Evolutionary conservation across 92 coral and sea anemone species (phyloP), one percentile per base, ranked within the genome.

Genomic region (Phenganax marumi): DNA sequence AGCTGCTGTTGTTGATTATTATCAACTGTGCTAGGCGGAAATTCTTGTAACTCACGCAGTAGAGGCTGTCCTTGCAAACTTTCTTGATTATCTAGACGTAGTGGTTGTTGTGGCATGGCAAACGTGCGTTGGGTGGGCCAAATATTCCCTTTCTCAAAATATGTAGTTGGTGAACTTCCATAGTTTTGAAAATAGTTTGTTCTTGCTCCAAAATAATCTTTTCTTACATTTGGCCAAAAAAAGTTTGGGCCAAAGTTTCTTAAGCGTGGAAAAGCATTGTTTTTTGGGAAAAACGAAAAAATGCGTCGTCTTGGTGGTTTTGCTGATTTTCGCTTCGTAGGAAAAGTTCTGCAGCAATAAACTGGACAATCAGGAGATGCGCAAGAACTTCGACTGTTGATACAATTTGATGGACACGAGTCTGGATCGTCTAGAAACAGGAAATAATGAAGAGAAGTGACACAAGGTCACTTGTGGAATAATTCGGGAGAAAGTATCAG

Each of bases 341-440:
- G 83, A 62, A 43, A 63, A 60, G 83, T 48, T 61, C 60, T 61
- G 25, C 83, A 78, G 46, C 83, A 78, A 25, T 78, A 78, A 62
- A 78, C 47, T 25, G 83, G 72, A 62, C 83, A 78, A 39, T 43
- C 50, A n/a, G 70, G 54, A 19, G 73, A 78, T 62, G 65, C 13
- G 39, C 83, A 78, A 13, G 83, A 46, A 62, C 24, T 62, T 19
- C 57, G 21, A 43, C 26, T 61, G 25, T 26, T 60, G 2, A 78
- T 10, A 62, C 83, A 78, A 50, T n/a, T 61, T 24, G 50, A 48
- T 4, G 83, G 73, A 61, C 83, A 78, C 23, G 83, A 78, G n/a
- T 78, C 83, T 8, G 83, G 83, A n/a, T 78, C 83, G 22, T 49
- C 83, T 78, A 78, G 0, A 19, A 56, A 56, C 0, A 13, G 77